These are phyloP conservation scores for Enhydra lutris DNA, from an alignment of 2,113 vertebrate genomes.

Conservation along the genomic window DNA sequence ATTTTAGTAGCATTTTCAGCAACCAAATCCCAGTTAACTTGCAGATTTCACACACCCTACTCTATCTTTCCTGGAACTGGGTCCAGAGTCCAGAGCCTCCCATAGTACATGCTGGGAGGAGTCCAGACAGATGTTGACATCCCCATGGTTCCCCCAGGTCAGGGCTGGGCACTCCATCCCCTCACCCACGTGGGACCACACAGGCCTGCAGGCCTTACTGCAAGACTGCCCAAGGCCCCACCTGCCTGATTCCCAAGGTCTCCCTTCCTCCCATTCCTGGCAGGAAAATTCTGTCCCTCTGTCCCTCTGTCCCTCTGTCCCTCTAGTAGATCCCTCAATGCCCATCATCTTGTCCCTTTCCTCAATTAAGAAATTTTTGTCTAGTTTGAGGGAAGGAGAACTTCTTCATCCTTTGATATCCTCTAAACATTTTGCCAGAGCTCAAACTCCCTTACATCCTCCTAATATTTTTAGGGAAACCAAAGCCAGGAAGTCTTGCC, in stretches of 20 bases:
- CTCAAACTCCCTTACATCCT: neutral
- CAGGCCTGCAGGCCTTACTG: neutral
- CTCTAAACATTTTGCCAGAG: neutral
- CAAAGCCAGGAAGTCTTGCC: neutral
- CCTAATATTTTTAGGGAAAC: neutral
- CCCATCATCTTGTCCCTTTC: neutral
- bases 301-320: no score
- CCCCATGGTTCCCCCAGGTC: neutral
- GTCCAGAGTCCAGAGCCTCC: neutral
- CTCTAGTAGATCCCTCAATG: neutral
- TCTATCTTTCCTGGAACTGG: neutral
- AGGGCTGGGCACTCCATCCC: neutral
- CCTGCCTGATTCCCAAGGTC: rapidly evolving
- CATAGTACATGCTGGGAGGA: neutral
- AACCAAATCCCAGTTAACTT: neutral
- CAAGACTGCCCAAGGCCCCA: neutral
- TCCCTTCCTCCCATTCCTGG: neutral
- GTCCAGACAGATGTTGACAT: neutral
- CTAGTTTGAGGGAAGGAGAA: neutral
- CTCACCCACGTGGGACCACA: neutral
- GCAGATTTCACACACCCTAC: neutral
- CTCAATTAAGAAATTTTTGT: neutral
- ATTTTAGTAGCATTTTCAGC: neutral
- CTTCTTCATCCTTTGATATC: neutral
- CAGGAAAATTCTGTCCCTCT: neutral